Evolutionary conservation across 2,888 invertebrate genomes (phyloP).

Genomic region (Xylophagus ater): DNA sequence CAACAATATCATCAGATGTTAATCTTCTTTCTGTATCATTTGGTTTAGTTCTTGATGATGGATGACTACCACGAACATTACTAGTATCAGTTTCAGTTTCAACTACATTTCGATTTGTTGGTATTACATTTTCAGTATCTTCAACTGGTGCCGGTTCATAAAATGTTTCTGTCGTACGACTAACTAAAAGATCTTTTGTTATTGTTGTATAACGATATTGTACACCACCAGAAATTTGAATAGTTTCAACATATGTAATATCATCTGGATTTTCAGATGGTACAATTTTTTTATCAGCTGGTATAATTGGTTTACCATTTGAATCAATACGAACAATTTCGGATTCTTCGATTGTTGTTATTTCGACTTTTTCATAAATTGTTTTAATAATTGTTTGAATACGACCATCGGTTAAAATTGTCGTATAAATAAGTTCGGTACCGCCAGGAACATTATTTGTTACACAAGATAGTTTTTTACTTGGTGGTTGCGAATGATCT

Average conservation of each 20-base stretch:
- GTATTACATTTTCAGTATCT: no score
- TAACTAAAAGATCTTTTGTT: constrained; percentile 35
- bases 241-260: constrained; percentile 38
- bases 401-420: constrained; percentile 33
- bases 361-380: constrained; percentile 35
- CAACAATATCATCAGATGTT: constrained; percentile 36
- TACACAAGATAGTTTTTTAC: constrained; percentile 30
- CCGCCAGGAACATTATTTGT: constrained; percentile 33
- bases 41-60: no score
- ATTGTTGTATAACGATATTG: constrained; percentile 37
- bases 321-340: constrained; percentile 34
- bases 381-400: constrained; percentile 36
- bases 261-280: constrained; percentile 38
- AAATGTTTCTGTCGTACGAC: constrained; percentile 35
- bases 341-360: constrained; percentile 37
- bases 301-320: constrained; percentile 32
- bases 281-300: constrained; percentile 36
- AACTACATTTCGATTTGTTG: no score
- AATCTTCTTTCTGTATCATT: no score
- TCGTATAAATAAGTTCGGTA: constrained; percentile 32
- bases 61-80: no score
- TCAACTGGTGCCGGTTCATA: constrained; percentile 37
- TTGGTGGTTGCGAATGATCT: constrained; percentile 28
- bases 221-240: constrained; percentile 36
- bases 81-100: no score